These are phyloP conservation scores for Geococcyx californianus DNA, from an alignment of 2,113 vertebrate genomes.

Conservation along the genomic window DNA sequence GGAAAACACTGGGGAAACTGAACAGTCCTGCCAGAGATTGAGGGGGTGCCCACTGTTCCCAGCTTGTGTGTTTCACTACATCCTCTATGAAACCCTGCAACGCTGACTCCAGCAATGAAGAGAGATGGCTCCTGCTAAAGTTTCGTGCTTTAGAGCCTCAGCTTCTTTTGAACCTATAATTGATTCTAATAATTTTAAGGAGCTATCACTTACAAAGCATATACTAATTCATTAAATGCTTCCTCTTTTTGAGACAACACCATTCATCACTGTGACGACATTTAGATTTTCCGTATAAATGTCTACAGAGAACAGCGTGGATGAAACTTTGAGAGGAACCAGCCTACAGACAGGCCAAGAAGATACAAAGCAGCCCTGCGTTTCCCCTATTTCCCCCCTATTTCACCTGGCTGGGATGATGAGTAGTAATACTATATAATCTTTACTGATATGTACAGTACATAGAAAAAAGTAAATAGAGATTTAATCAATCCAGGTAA, in stretches of 20 bases:
- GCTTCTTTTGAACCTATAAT: neutral
- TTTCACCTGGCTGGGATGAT: neutral
- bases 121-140: neutral
- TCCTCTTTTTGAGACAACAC: neutral
- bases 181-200: neutral
- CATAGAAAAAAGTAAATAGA: neutral
- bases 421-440: neutral
- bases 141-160: neutral
- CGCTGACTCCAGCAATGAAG: neutral
- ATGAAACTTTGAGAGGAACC: neutral
- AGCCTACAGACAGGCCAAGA: neutral
- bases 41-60: neutral
- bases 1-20: neutral
- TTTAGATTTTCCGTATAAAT: neutral
- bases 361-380: accelerated
- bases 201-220: neutral
- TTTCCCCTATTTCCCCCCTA: neutral
- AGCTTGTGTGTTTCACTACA: neutral
- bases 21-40: neutral
- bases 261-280: neutral
- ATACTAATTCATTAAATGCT: neutral
- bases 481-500: neutral
- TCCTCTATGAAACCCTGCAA: neutral
- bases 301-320: neutral
- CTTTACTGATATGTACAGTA: neutral